These are phyloP conservation scores for Caenorhabditis wallacei DNA, from an alignment of 2,888 invertebrate genomes.

Conservation along the genomic window DNA sequence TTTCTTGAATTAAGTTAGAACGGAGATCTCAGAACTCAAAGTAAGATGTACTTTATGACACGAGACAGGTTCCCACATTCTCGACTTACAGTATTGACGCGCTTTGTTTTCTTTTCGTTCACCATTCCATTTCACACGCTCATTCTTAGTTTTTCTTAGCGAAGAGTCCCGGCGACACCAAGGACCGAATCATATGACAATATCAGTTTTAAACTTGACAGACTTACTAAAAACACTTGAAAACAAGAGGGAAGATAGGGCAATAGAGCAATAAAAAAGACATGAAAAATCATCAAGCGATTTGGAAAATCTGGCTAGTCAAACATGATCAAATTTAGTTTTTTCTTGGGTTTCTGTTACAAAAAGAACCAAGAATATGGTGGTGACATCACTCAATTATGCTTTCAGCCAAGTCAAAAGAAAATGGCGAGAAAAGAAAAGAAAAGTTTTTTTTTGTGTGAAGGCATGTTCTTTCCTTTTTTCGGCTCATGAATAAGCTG, in stretches of 20 bases:
- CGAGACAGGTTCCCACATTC: constrained; percentile 24
- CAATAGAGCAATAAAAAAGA: constrained; percentile 53
- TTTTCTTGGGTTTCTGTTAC: constrained; percentile 4
- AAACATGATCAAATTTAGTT: constrained; percentile 19
- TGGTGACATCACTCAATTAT: constrained; percentile 54
- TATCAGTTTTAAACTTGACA: constrained; percentile 62
- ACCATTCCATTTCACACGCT: constrained; percentile 17
- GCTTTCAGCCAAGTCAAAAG: constrained; percentile 38
- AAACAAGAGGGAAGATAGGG: constrained; percentile 33
- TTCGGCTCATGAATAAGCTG: constrained; percentile 51
- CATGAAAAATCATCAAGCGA: constrained; percentile 38
- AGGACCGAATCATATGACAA: constrained; percentile 61
- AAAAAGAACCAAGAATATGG: constrained; percentile 6
- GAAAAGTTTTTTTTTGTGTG: constrained; percentile 35
- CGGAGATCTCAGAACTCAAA: constrained; percentile 5
- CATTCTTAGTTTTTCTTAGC: constrained; percentile 15
- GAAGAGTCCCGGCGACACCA: constrained; percentile 32
- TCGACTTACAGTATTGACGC: constrained; percentile 36
- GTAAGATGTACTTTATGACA: constrained; percentile 15
- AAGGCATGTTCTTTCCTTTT: constrained; percentile 21
- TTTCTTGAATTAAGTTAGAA: constrained; percentile 29
- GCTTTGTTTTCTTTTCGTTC: constrained; percentile 17
- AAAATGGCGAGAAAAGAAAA: constrained; percentile 37
- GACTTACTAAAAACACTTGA: constrained; percentile 52
- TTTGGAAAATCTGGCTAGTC: background rate